These are phyloP conservation scores for Rugalucina vietnamica DNA, from an alignment of 2,888 invertebrate species.

Conservation along the genomic window DNA sequence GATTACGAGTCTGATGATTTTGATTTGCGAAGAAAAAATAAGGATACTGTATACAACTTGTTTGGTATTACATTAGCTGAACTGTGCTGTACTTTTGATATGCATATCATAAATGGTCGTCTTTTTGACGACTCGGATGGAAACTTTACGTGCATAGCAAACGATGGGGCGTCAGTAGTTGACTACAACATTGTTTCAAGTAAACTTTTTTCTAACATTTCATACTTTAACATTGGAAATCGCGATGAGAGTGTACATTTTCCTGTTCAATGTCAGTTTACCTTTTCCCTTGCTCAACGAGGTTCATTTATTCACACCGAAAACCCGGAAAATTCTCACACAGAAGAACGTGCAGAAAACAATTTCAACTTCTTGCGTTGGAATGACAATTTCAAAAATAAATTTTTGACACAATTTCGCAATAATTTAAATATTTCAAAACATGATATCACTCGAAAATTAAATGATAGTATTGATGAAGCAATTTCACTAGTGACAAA, in stretches of 20 bases:
- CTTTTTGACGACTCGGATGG: neutral
- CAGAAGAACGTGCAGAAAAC: neutral
- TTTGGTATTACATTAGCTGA: neutral
- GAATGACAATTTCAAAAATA: neutral
- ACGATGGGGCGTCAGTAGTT: neutral
- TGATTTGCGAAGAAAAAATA: conserved; percentile 5
- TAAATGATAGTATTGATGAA: neutral
- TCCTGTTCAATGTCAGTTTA: neutral
- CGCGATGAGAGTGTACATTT: neutral
- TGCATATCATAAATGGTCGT: conserved; percentile 6
- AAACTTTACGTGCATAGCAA: conserved; percentile 3
- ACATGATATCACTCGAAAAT: neutral
- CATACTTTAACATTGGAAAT: neutral
- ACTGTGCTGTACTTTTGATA: conserved; percentile 2
- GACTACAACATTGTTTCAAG: conserved; percentile 8
- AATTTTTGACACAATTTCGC: neutral
- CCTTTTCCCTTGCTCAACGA: neutral
- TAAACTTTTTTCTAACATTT: neutral
- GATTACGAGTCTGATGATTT: conserved; percentile 5
- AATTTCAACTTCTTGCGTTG: neutral
- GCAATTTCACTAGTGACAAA: neutral
- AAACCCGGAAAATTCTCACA: neutral
- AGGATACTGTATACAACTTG: neutral
- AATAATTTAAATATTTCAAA: neutral
- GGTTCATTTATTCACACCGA: neutral